Base-by-base conservation (phyloP, 2,113 vertebrate genomes). In the Etia nguti region DNA sequence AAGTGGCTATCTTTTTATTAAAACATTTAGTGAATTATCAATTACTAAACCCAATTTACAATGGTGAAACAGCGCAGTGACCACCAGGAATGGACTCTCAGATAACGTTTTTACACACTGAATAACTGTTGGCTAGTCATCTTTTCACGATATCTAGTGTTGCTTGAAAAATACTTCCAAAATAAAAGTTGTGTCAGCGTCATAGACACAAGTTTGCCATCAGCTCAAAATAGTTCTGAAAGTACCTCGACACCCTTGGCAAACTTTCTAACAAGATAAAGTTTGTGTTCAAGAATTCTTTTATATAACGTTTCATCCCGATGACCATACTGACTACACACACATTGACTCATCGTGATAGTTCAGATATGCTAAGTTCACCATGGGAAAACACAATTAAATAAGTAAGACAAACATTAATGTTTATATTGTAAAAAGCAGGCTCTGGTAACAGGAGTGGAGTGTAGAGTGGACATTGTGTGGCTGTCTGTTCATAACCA, bases 101-200 rank as follows among this genome's bases (percentile, higher is more conserved):
- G 70, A 73, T 73, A 73, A 73, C 2, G 0, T 48, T 11, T 0
- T 11, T 0, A 24, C 11, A 20, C 24, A 2, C 24, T 2, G 43
- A 75, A 75, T 50, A 48, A 75, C 16, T 50, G 15, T 75, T 73
- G 68, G 5, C 22, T 73, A 4, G 15, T 16, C 2, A 24, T 73
- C 43, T 75, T 75, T 75, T 75, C 2, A 29, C 29, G 41, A 48
- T 41, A 73, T 29, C 22, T 11, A 73, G 22, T 48, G 15, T 0
- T 46, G 70, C 9, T 11, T 48, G 16, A 75, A 48, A 75, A 48
- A 75, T 29, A 20, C 15, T 29, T 75, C 9, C 43, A 18, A 46
- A 70, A 70, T 29, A 48, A 75, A 75, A 75, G 15, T 75, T 29
- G 41, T 20, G 9, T 29, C 43, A 0, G 6, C 6, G 15, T 73